Base-by-base conservation (phyloP, 2,888 invertebrate genomes). In the Tetramorium bicarinatum region DNA sequence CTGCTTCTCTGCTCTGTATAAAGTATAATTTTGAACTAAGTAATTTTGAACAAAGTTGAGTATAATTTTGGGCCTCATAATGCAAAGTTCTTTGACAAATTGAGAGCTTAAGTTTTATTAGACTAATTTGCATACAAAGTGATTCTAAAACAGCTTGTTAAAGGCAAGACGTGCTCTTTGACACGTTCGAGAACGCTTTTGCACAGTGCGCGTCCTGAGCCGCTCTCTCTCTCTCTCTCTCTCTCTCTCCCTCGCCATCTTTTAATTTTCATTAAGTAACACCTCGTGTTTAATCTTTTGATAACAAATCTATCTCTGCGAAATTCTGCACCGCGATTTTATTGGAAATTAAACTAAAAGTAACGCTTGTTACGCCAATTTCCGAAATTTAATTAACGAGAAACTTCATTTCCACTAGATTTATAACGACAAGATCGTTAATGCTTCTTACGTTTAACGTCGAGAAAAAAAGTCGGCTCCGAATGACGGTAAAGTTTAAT, bases 41-140 rank as follows among this genome's bases (percentile, higher is more conserved):
- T 56, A 56, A 41, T 61, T 61, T 61, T 61, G 61, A 7, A 29
- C 15, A 11, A 61, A 38, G 44, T 62, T 15, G 13, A 64, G 25
- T 25, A 44, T 44, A 64, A 64, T 64, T 64, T 64, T 44, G 44
- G 15, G 44, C n/a, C 47, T 29, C 25, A 52, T 59, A 74, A 74
- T 15, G 62, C n/a, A 2, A 4, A 21, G 9, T 11, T 34, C 47
- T 75, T 62, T 21, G 18, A 62, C 21, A 47, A 64, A 66, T 47
- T 75, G 62, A 47, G 34, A 38, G 38, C n/a, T 76, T 38, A 76
- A 44, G 61, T 59, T 44, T 74, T 44, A 76, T 64, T 66, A 76
- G 61, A 66, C 61, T 64, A 76, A 62, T 76, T 76, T 76, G 34
- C 64, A 38, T 76, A 49, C 25, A 76, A 76, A 76, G 66, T 38